Evolutionary conservation across 1,140 invertebrate genomes (phyloP).

Genomic region (Cherax quadricarinatus): DNA sequence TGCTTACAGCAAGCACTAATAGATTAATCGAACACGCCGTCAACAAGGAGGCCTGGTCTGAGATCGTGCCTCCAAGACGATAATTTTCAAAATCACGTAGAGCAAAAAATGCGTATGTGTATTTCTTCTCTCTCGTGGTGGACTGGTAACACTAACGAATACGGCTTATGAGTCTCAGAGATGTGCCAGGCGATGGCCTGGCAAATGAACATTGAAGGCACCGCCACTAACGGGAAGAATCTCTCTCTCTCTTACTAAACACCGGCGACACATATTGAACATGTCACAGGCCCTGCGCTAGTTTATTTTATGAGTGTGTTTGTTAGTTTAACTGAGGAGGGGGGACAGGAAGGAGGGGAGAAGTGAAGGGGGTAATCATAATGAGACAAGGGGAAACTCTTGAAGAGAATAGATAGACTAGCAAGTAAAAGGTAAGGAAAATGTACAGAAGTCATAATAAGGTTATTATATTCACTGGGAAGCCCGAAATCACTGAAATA

Average conservation of each 20-base stretch:
- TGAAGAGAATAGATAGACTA: not conserved
- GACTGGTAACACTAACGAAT: too few relatives aligned
- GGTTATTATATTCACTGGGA: too few relatives aligned
- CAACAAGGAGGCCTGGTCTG: too few relatives aligned
- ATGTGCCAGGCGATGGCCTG: too few relatives aligned
- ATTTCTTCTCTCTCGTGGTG: too few relatives aligned
- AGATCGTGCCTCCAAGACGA: too few relatives aligned
- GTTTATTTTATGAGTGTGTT: conserved; percentile 53
- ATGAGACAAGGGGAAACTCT: not conserved
- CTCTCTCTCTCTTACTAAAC: conserved; percentile 3
- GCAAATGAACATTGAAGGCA: too few relatives aligned
- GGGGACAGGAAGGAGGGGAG: not conserved
- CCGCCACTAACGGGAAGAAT: not conserved
- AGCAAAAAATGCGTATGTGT: too few relatives aligned
- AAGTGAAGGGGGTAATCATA: not conserved
- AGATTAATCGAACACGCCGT: too few relatives aligned
- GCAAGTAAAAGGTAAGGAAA: not conserved
- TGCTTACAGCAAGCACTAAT: too few relatives aligned
- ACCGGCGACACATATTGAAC: conserved; percentile 48
- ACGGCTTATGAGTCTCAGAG: not conserved
- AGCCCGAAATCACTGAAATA: too few relatives aligned
- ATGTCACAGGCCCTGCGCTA: conserved; percentile 1
- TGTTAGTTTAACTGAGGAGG: conserved; percentile 4
- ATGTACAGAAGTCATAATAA: not conserved
- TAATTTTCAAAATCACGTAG: too few relatives aligned